Base-by-base conservation (phyloP, 2,888 invertebrate species). In the Drosophila pseudotalamancana region DNA sequence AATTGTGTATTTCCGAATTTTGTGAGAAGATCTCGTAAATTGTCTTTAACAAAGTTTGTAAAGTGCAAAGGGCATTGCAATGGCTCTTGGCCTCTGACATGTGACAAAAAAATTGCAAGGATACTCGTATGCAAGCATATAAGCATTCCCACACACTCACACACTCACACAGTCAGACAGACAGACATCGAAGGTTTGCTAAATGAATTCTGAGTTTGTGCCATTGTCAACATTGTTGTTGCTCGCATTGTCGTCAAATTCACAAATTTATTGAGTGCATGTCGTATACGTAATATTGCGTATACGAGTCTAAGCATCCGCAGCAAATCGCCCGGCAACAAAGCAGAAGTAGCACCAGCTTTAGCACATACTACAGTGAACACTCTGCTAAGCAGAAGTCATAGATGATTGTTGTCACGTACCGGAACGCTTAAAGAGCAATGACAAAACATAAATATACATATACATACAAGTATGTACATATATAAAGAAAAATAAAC, bases 211-310 rank as follows among this genome's bases (percentile, higher is more conserved):
- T 70, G 61, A 43, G 54, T 60, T 59, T 50, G 55, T 62, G 31
- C 4, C n/a, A 23, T 32, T 53, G 25, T 42, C 40, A 49, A 46
- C 25, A 23, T 31, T 27, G 42, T n/a, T 21, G n/a, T 32, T 19
- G 57, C 43, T 68, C 57, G 64, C 68, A 73, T 80, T 71, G 64
- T 64, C 70, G 49, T 78, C 69, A 75, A 82, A 65, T 85, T 76
- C 70, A 71, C 64, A 75, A 76, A 74, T 76, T 61, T 82, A 81
- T 81, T 72, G 83, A 67, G 69, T 71, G 66, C 80, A 73, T 73
- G 77, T 69, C 71, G 61, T 63, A 75, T 82, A 65, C 70, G 72
- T 65, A 74, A 77, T 70, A 77, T 45, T 29, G 54, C 32, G 11
- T 39, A 39, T 50, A 27, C 19, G 8, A 39, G 11, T 35, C 27